These are phyloP conservation scores for Onychostoma macrolepis DNA, from an alignment of 2,113 vertebrate species.

Conservation along the genomic window DNA sequence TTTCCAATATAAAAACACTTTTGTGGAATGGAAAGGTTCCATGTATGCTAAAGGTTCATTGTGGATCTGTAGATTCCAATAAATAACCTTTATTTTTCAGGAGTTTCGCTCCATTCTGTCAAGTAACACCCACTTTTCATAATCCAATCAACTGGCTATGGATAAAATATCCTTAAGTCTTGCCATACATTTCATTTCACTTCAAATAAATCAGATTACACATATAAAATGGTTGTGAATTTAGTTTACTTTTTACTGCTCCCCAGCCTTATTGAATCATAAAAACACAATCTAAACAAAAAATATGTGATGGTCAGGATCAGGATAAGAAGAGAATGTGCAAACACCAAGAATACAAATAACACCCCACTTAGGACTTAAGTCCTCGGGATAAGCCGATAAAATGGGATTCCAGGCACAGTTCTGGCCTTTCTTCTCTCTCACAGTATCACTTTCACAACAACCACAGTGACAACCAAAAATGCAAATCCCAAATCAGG, in stretches of 20 bases:
- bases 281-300: not conserved
- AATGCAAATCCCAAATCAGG: not conserved
- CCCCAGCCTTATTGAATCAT: not conserved
- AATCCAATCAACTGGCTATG: not conserved
- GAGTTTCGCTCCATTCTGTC: not conserved
- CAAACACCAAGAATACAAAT: constrained; percentile 8
- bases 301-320: not conserved
- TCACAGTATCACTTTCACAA: not conserved
- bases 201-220: not conserved
- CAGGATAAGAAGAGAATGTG: not conserved
- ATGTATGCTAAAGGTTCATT: too few species aligned
- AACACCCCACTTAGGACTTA: not conserved
- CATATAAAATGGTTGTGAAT: not conserved
- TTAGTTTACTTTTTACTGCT: not conserved
- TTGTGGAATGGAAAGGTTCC: too few species aligned
- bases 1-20: too few species aligned
- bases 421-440: constrained; percentile 2
- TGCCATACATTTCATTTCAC: not conserved
- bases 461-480: too few species aligned
- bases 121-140: not conserved
- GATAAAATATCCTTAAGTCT: not conserved
- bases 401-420: constrained; percentile 12
- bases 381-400: constrained; percentile 11
- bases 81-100: too few species aligned
- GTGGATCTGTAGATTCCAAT: too few species aligned